phyloP scores from a whole-genome alignment of 1,140 invertebrate species.

The Reticulitermes speratus region DNA sequence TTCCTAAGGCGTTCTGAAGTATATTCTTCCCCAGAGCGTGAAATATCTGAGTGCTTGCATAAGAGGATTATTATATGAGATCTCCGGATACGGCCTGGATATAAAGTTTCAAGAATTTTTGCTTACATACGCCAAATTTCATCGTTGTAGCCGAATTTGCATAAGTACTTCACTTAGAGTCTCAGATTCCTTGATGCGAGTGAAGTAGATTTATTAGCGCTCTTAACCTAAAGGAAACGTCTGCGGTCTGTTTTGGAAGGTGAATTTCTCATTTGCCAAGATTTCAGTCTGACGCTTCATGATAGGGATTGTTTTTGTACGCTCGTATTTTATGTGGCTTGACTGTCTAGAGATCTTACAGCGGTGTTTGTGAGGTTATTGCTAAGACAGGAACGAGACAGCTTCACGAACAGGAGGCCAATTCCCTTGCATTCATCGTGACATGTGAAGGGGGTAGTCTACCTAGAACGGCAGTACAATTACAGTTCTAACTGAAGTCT shows the following conservation, averaged over 20 bases:
- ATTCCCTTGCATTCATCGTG: no score
- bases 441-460: no score
- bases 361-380: no score
- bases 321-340: neutral
- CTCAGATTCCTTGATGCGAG: neutral
- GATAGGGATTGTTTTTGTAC: neutral
- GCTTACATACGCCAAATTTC: constrained; percentile 11
- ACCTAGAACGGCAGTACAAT: no score
- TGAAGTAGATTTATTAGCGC: neutral
- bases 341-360: no score
- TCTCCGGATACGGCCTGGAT: neutral
- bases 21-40: neutral
- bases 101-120: neutral
- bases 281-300: neutral
- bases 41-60: neutral
- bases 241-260: neutral
- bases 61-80: neutral
- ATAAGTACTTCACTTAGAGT: neutral
- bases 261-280: neutral
- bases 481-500: no score
- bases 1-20: neutral
- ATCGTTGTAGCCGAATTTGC: neutral
- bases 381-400: no score
- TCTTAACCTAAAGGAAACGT: neutral
- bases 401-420: no score